Evolutionary conservation across 2,113 vertebrate species (phyloP), one percentile per base, ranked within the genome.

Genomic region (Pedetes capensis): DNA sequence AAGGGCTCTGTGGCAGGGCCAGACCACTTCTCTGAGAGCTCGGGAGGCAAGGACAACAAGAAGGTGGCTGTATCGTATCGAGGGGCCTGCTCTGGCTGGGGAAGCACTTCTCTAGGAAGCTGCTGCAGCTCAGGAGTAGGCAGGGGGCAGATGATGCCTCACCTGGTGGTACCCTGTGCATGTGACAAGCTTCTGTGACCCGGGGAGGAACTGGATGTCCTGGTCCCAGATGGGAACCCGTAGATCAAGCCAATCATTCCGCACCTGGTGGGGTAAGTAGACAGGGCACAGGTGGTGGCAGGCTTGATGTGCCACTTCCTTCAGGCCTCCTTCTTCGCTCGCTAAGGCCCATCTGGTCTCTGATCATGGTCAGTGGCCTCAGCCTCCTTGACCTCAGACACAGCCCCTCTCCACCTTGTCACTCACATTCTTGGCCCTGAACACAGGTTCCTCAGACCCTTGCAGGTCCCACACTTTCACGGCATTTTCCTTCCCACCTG

Each of bases 401-500:
- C 14, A 51, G 42, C 29, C 44, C 71, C 51, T 55, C 37, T 71
- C 32, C 20, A 22, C 18, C 32, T 9, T 3, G 1, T 47, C 7
- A 97, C 98, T 98, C 93, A 99, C 98, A 76, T 99, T 99, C 94
- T 99, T 99, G 12, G 99, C 98, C 22, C 95, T 95, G 97, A 99
- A 99, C 16, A 99, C 68, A 9, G 99, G 98, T 1, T 92, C 96
- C 16, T 94, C 84, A 0, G 99, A 98, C 5, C 91, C 97, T 95
- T 99, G 97, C 91, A 99, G 97, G 97, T 99, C 99, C 99, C 99
- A 99, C 27, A 99, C 96, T 97, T 99, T 99, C 53, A 99, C 97
- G 0, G 97, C 97, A 94, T 99, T 99, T 61, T 99, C 99, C 95
- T 99, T 99, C 2, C 99, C 99, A 0, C 99, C 99, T 0, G 99